A percentile compares a stretch with the other conserved stretches of the same genome.
These are phyloP conservation scores for Scarus forsteni DNA, from an alignment of 2,797 vertebrate species.

Conservation along the genomic window DNA sequence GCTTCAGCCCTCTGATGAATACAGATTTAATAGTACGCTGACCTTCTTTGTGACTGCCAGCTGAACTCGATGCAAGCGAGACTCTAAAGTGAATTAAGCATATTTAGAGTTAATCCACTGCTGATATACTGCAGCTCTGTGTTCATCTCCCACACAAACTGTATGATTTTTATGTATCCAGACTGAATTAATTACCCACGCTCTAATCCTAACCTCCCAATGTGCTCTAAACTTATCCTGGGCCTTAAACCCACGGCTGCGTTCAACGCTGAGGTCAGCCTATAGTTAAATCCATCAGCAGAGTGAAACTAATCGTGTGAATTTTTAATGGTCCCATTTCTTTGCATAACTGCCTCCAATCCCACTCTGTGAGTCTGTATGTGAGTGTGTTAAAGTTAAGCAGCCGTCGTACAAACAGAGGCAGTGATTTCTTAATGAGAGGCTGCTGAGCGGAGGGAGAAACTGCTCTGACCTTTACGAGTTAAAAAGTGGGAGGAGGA, in stretches of 20 bases:
- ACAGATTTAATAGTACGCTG: constrained; percentile 32
- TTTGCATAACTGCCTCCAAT: constrained; percentile 41
- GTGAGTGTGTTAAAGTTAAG: constrained; percentile 10
- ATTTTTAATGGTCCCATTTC: constrained; percentile 58
- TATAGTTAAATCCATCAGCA: constrained; percentile 47
- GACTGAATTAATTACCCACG: constrained; percentile 50
- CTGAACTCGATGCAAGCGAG: background rate
- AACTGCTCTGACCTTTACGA: constrained; percentile 47
- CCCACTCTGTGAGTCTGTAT: background rate
- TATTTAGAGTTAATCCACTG: constrained; percentile 43
- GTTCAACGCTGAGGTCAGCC: constrained; percentile 42
- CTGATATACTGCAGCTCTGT: constrained; percentile 20
- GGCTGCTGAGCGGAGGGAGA: constrained; percentile 25
- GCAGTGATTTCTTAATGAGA: constrained; percentile 48
- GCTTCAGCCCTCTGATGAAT: constrained; percentile 33
- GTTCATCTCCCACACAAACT: constrained; percentile 9
- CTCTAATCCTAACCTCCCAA: constrained; percentile 40
- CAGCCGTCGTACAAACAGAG: constrained; percentile 20
- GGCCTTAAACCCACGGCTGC: constrained; percentile 33
- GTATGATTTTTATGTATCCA: constrained; percentile 2
- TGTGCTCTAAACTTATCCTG: constrained; percentile 25
- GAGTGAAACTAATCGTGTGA: constrained; percentile 47
- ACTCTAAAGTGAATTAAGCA: constrained; percentile 36
- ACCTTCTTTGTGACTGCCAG: constrained; percentile 20
- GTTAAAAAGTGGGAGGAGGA: constrained; percentile 24